Evolutionary conservation across 2,888 invertebrate species (phyloP).

Genomic region (Oeneis ivallda): DNA sequence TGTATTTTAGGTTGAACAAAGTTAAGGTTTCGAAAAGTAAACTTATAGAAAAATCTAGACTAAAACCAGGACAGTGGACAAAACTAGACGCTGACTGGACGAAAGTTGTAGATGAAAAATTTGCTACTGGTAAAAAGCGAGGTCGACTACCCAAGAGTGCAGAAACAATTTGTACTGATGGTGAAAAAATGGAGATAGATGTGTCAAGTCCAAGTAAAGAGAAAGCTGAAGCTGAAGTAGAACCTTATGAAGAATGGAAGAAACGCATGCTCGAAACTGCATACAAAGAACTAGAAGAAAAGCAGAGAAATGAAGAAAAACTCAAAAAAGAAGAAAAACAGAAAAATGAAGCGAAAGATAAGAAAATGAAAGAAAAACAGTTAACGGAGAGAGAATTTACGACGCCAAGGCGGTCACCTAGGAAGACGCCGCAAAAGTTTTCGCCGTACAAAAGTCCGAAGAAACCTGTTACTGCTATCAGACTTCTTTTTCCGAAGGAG

Average conservation of each 20-base stretch:
- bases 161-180: slow-evolving; percentile 49
- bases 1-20: slow-evolving; percentile 69
- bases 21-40: slow-evolving; percentile 81
- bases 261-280: slow-evolving; percentile 79
- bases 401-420: slow-evolving; percentile 38
- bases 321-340: slow-evolving; percentile 43
- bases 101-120: slow-evolving; percentile 69
- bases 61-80: slow-evolving; percentile 83
- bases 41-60: slow-evolving; percentile 79
- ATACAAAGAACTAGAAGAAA: slow-evolving; percentile 55
- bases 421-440: slow-evolving; percentile 58
- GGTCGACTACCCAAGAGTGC: slow-evolving; percentile 50
- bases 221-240: slow-evolving; percentile 57
- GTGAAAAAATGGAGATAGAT: slow-evolving; percentile 57
- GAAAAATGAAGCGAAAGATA: slow-evolving; percentile 19
- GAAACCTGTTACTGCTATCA: slow-evolving; percentile 49
- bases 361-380: slow-evolving; percentile 24
- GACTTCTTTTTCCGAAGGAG: slow-evolving; percentile 60
- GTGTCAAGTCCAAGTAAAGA: slow-evolving; percentile 43
- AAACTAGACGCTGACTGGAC: slow-evolving; percentile 83
- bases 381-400: slow-evolving; percentile 23
- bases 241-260: slow-evolving; percentile 84
- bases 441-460: slow-evolving; percentile 62
- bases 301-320: slow-evolving; percentile 31
- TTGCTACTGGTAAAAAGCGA: slow-evolving; percentile 51